Evolutionary conservation across 2,113 vertebrate genomes (phyloP).

Genomic region (Sminthopsis crassicaudata): DNA sequence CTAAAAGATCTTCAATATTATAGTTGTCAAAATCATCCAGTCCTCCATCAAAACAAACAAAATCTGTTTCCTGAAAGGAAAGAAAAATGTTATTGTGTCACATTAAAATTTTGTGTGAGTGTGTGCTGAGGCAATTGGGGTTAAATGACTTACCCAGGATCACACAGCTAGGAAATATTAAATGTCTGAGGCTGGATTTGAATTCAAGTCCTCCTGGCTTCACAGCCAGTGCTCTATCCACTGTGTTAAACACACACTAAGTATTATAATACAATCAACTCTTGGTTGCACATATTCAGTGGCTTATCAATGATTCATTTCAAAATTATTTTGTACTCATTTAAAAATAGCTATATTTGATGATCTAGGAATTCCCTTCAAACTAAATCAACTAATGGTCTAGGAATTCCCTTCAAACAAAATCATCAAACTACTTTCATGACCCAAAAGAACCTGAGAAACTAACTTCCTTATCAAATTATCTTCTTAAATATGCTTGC

Average conservation of each 20-base stretch:
- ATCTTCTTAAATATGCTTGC: not conserved
- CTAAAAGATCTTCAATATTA: constrained; percentile 89
- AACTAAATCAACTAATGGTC: not conserved
- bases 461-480: not conserved
- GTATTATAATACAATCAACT: not conserved
- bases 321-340: not conserved
- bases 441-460: not conserved
- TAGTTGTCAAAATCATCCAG: constrained; percentile 93
- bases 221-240: not conserved
- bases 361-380: constrained; percentile 3
- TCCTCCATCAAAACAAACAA: constrained; percentile 95
- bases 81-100: constrained; percentile 21
- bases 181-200: no score
- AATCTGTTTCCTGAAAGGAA: constrained; percentile 94
- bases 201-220: no score
- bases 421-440: not conserved
- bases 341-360: not conserved
- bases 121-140: no score
- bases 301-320: not conserved
- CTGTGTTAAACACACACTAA: not conserved
- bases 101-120: not conserved
- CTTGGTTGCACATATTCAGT: not conserved
- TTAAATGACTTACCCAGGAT: no score
- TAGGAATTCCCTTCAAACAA: not conserved
- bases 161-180: no score